Evolutionary conservation across 2,797 vertebrate genomes (phyloP), one percentile per base, ranked within the genome.

Genomic region (Xiphorhynchus erythropygius): DNA sequence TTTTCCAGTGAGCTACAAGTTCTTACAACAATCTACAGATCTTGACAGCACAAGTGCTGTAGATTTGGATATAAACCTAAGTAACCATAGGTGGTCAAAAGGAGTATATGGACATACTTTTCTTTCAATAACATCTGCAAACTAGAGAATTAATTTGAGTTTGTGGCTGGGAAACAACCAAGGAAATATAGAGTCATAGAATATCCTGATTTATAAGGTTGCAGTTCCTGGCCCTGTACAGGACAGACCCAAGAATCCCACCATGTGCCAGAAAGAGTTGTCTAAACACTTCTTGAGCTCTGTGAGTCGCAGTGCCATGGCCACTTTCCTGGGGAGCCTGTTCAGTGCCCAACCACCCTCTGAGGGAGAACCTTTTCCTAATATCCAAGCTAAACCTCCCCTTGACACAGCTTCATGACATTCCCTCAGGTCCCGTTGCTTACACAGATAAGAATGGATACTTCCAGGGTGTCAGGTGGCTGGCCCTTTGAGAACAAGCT

Each of bases 341-440:
- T 18, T 6, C 56, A 37, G 27, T 21, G 18, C 1, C 55, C 49
- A 68, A 0, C 1, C 32, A 49, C 18, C 4, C 19, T 37, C 49
- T 50, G 32, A 13, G 11, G 7, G 49, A 37, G 11, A 83, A 50
- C 1, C 1, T 23, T 55, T 33, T 25, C 5, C 28, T 33, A 3
- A 57, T 8, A 30, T 2, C 8, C 42, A 70, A 8, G 13, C 9
- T 39, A 18, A 46, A 27, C 14, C 13, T 70, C 17, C 10, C 4
- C 28, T 65, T 65, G 39, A 32, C 46, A 73, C 18, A 53, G 18
- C 18, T 65, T 78, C 39, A 10, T n/a, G 15, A 8, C 46, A 9
- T 24, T 78, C 18, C 18, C 35, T 37, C 14, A 13, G 28, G 33
- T 77, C 13, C 19, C 5, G 2, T 4, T 47, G 50, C 23, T 52